Evolutionary conservation across 2,888 invertebrate species (phyloP), one percentile per base, ranked within the genome.

Genomic region (Blastobasis adustella): DNA sequence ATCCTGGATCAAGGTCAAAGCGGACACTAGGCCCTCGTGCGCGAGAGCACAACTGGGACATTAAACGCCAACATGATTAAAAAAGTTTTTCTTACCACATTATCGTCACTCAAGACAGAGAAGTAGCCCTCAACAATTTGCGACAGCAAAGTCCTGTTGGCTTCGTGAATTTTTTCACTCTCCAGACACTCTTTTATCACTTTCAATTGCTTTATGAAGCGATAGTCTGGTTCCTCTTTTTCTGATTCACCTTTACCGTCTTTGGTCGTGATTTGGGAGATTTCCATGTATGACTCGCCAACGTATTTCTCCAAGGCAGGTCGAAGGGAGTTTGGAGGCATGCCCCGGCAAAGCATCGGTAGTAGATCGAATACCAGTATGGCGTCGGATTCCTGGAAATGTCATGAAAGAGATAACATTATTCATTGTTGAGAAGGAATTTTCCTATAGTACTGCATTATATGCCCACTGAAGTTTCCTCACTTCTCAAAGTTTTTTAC

Each of bases 261-360:
- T 51, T 61, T 55, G n/a, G 53, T 39, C 46, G 86, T 63, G 5
- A 54, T 41, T 45, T 61, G 63, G 0, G 69, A 55, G 6, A 75
- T 61, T 0, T 53, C 50, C 1, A 60, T 48, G 62, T 60, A 79
- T 0, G 89, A 76, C 10, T 79, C 78, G 0, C 76, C 69, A 1
- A 92, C 69, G 5, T 89, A 84, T 0, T 68, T 76, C 59, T 90
- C 89, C 4, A 93, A 63, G 47, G 92, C 90, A 0, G 79, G 74
- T n/a, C 90, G 82, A 5, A 93, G 68, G 4, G 84, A 72, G 55
- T 89, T 89, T 0, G 92, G 91, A 0, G 91, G 90, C 54, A 92
- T 80, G 1, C 87, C 89, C 2, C 90, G 89, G 44, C 91, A 91
- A 1, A 93, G 64, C 36, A 87, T 79, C 3, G 89, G 88, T 3